Percentiles rank a stretch among this genome's conserved stretches.
Evolutionary conservation across 2,797 vertebrate species (phyloP).

Genomic region (Lepus oiostolus): DNA sequence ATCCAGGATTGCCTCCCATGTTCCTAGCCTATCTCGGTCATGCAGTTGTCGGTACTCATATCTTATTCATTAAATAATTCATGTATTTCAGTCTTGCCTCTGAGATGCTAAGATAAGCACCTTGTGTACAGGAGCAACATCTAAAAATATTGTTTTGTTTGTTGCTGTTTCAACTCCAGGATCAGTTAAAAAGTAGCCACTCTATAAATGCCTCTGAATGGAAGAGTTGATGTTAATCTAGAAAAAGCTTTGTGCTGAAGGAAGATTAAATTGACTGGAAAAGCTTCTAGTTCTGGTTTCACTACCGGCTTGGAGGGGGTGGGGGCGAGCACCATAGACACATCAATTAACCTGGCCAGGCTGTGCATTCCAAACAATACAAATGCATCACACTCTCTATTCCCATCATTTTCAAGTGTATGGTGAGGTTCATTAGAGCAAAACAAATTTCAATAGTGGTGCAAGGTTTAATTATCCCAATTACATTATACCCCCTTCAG

Average conservation of each 20-base stretch:
- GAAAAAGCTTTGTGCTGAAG: constrained; percentile 10
- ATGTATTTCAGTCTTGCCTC: background rate
- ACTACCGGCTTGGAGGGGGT: background rate
- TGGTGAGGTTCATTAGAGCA: constrained; percentile 53
- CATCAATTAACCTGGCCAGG: background rate
- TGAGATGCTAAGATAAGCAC: background rate
- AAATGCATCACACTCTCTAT: background rate
- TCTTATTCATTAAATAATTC: background rate
- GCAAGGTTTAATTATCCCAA: constrained; percentile 65
- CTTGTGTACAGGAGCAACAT: background rate
- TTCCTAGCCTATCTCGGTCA: background rate
- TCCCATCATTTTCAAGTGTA: constrained; percentile 44
- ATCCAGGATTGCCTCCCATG: background rate
- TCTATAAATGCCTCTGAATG: background rate
- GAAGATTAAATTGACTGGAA: background rate
- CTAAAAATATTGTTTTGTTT: background rate
- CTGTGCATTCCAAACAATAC: constrained; percentile 54
- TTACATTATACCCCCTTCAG: constrained; percentile 42
- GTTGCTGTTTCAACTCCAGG: background rate
- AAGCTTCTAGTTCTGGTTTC: background rate
- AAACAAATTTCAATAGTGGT: constrained; percentile 44
- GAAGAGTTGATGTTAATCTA: background rate
- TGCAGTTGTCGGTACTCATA: background rate
- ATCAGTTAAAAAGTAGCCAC: background rate
- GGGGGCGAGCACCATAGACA: background rate